phyloP scores from a whole-genome alignment of 2,888 invertebrate genomes.

The Agrotis clavis region DNA sequence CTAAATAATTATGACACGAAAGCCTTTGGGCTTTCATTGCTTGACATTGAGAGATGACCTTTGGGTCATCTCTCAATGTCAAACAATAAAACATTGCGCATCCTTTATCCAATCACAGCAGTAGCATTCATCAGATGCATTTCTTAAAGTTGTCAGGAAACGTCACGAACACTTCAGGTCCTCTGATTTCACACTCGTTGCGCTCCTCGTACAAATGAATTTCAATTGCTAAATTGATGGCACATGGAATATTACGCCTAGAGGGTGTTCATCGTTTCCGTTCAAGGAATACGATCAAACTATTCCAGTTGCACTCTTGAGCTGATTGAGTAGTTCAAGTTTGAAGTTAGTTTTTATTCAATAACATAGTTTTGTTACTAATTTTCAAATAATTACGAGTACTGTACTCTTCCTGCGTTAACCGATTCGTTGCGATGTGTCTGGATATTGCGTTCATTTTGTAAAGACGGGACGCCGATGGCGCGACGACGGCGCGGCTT shows the following conservation, averaged over 20 bases:
- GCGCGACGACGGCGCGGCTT: not conserved
- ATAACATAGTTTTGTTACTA: not conserved
- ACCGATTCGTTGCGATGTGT: too few relatives aligned
- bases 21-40: too few relatives aligned
- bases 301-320: constrained; percentile 11
- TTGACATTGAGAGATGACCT: constrained; percentile 5
- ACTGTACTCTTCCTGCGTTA: too few relatives aligned
- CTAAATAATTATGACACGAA: too few relatives aligned
- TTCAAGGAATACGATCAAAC: constrained; percentile 8
- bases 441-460: too few relatives aligned
- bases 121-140: constrained; percentile 8
- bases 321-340: constrained; percentile 14
- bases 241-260: constrained; percentile 24
- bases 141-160: not conserved
- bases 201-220: constrained; percentile 30
- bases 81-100: not conserved
- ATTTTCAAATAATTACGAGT: too few relatives aligned
- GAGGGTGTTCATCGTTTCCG: constrained; percentile 46
- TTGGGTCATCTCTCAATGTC: constrained; percentile 1
- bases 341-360: not conserved
- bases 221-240: constrained; percentile 54
- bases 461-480: too few relatives aligned
- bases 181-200: constrained; percentile 21
- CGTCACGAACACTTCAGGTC: constrained; percentile 24
- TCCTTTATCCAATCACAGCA: not conserved